phyloP scores from a whole-genome alignment of 2,113 vertebrate species.

The Heteronetta atricapilla region DNA sequence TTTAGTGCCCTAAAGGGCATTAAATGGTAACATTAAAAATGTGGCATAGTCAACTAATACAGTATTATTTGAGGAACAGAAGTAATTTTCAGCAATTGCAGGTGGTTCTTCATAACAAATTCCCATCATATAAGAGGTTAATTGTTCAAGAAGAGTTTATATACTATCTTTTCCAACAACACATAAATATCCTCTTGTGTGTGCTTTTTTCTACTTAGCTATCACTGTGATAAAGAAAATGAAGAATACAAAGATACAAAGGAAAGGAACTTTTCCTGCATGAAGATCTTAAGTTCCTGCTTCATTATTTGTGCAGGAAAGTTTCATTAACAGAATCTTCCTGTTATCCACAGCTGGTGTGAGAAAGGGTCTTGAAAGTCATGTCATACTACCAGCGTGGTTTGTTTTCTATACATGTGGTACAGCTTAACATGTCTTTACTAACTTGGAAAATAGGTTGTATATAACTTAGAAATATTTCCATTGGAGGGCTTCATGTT shows the following conservation, averaged over 20 bases:
- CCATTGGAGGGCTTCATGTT: background rate
- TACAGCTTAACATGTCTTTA: background rate
- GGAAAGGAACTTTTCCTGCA: background rate
- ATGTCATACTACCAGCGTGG: background rate
- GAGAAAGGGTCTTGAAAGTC: background rate
- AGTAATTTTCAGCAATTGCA: background rate
- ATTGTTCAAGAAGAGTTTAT: background rate
- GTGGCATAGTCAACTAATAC: background rate
- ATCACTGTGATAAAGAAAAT: background rate
- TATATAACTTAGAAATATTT: background rate
- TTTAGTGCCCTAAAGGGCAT: background rate
- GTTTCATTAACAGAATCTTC: background rate
- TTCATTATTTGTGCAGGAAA: background rate
- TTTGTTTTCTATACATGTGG: background rate
- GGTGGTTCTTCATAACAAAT: background rate
- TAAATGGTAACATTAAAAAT: accelerated
- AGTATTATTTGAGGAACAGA: background rate
- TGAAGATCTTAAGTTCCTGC: background rate
- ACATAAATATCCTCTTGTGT: background rate
- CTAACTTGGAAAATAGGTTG: too few relatives aligned
- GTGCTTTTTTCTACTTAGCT: background rate
- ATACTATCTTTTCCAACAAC: background rate
- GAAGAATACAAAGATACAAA: background rate
- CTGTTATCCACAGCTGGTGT: background rate
- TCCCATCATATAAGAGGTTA: accelerated